Evolutionary conservation across 2,888 invertebrate species (phyloP).

Genomic region (Dasypogon diadema): DNA sequence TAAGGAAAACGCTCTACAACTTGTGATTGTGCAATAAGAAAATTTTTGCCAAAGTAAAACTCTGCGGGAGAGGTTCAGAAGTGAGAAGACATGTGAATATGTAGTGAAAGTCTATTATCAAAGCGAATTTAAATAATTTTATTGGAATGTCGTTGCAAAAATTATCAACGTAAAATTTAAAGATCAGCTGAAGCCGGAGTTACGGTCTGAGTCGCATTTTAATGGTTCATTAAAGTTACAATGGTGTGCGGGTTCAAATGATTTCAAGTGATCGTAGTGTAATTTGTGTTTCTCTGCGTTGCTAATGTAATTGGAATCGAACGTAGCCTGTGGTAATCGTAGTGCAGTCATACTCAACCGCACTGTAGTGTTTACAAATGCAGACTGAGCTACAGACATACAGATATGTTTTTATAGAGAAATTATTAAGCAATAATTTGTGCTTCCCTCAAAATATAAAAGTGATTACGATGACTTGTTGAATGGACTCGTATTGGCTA

Average conservation of each 20-base stretch:
- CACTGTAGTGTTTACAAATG: too few species aligned
- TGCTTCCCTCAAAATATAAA: too few species aligned
- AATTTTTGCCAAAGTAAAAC: not conserved
- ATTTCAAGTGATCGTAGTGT: not conserved
- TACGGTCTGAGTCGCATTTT: not conserved
- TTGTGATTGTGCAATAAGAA: conserved; percentile 25
- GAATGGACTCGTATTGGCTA: too few species aligned
- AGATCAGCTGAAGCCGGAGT: not conserved
- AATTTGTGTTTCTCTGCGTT: not conserved
- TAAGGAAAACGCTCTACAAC: not conserved
- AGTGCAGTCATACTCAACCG: too few species aligned
- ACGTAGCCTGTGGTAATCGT: too few species aligned
- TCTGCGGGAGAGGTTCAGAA: not conserved
- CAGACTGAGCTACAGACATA: too few species aligned
- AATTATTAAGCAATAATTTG: too few species aligned
- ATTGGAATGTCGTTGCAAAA: not conserved
- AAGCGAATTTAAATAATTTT: not conserved
- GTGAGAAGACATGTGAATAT: conserved; percentile 2
- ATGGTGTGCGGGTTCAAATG: not conserved
- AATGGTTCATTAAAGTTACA: not conserved
- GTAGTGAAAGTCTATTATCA: conserved; percentile 26
- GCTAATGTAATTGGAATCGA: not conserved
- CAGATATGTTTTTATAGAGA: too few species aligned
- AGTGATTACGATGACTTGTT: too few species aligned
- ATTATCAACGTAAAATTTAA: not conserved